These are phyloP conservation scores for Pelecanus crispus DNA, from an alignment of 2,113 vertebrate genomes.

Conservation along the genomic window DNA sequence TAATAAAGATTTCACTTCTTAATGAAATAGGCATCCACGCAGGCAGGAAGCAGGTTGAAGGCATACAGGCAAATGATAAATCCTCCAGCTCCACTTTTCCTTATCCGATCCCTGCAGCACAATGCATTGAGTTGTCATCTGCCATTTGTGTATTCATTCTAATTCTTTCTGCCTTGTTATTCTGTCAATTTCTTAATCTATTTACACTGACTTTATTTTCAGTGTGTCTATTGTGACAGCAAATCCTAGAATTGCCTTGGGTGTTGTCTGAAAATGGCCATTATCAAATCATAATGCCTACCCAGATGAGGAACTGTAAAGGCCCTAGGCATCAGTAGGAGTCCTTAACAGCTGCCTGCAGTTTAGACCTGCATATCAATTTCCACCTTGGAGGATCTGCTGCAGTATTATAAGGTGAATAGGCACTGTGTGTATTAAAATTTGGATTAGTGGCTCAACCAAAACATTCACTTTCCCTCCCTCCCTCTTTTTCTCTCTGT, in stretches of 20 bases:
- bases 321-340: conserved; percentile 55
- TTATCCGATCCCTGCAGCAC: background rate
- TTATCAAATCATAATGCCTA: conserved; percentile 67
- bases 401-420: conserved; percentile 15
- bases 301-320: conserved; percentile 37
- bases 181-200: conserved; percentile 74
- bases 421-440: background rate
- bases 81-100: background rate
- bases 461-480: background rate
- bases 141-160: conserved; percentile 49
- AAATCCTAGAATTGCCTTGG: conserved; percentile 68
- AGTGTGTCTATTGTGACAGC: conserved; percentile 66
- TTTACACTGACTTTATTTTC: conserved; percentile 74
- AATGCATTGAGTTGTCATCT: conserved; percentile 36
- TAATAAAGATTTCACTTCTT: conserved; percentile 28
- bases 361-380: conserved; percentile 41
- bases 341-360: conserved; percentile 58
- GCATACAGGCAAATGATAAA: conserved; percentile 24
- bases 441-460: conserved; percentile 21
- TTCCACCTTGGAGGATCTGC: conserved; percentile 29
- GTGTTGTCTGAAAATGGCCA: conserved; percentile 71
- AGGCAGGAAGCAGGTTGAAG: conserved; percentile 21
- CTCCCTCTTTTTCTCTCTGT: background rate
- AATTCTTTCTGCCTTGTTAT: conserved; percentile 70
- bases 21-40: background rate